phyloP scores from a whole-genome alignment of 2,797 vertebrate species.

The Anguilla obscura region DNA sequence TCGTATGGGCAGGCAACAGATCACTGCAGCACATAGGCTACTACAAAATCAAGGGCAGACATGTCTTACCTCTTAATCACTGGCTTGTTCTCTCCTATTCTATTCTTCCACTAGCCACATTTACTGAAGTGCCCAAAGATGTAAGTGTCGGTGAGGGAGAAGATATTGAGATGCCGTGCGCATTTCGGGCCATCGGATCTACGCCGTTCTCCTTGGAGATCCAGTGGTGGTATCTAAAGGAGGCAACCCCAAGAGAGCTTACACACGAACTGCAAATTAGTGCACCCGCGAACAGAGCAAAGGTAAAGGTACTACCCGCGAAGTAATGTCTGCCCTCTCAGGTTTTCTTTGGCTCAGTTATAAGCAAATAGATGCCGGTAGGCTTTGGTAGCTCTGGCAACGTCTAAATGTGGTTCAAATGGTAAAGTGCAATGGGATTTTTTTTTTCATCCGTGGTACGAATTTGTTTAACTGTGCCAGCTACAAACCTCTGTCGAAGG shows the following conservation, averaged over 20 bases:
- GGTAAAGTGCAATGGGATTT: not conserved
- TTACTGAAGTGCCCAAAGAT: conserved; percentile 93
- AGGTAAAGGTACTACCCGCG: conserved; percentile 67
- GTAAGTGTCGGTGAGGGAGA: conserved; percentile 90
- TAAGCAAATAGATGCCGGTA: not conserved
- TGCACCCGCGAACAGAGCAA: conserved; percentile 77
- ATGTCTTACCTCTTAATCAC: not conserved
- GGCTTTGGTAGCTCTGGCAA: not conserved
- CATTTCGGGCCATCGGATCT: conserved; percentile 85
- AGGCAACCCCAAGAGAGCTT: conserved; percentile 76
- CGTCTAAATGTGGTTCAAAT: not conserved
- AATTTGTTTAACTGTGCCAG: not conserved
- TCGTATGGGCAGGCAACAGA: not conserved
- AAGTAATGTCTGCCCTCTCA: not conserved
- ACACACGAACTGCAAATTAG: conserved; percentile 82
- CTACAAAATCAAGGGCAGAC: not conserved
- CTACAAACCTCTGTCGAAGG: not conserved
- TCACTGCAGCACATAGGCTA: not conserved
- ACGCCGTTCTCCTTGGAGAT: conserved; percentile 90
- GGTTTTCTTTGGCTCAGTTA: not conserved
- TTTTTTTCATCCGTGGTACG: not conserved
- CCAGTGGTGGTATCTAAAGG: conserved; percentile 95
- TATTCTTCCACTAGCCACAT: conserved; percentile 73
- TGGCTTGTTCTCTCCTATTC: not conserved
- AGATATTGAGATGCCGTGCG: conserved; percentile 94